Base-by-base conservation (phyloP, 2,888 invertebrate species). In the Heliothis peltigera region DNA sequence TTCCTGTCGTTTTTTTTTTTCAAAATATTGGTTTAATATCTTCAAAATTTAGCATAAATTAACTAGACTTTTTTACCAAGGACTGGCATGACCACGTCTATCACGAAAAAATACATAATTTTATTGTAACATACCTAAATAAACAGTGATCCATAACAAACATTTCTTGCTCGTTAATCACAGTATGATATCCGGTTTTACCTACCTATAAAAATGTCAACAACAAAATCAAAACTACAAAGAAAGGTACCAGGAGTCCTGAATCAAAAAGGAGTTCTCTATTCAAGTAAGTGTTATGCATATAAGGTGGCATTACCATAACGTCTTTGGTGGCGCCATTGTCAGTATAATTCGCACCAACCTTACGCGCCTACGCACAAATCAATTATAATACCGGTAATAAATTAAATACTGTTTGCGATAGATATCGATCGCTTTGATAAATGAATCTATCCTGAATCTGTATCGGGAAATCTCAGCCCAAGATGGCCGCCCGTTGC, bases 351-450 rank as follows among this genome's bases (percentile, higher is more conserved):
- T 92, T 90, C 87, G 90, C 92, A 87, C 88, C 87, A 84, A 83
- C 79, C 80, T 84, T 77, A 80, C 87, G 89, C 92, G 87, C 93
- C 94, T 89, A 94, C 94, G 91, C 92, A 89, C 86, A 88, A 91
- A 92, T 92, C 92, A 93, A 92, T 93, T 93, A 93, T 90, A 84
- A 80, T 84, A 85, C 83, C 81, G 81, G 86, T 91, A 88, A 93
- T 93, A 93, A 91, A 93, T 93, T 92, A 92, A 92, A 92, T 90
- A 92, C 87, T 92, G 91, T 92, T 92, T 92, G 89, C 89, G 88
- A 91, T 91, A 90, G 93, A 92, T 93, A 92, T 88, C 85, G 87
- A 92, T 92, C 91, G 91, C 84, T 89, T 90, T 94, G 94, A 94
- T 94, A 93, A 92, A 94, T 92, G 90, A 84, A 87, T 90, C 86